These are phyloP conservation scores for Coptotermes formosanus DNA, from an alignment of 1,140 invertebrate species.

Conservation along the genomic window DNA sequence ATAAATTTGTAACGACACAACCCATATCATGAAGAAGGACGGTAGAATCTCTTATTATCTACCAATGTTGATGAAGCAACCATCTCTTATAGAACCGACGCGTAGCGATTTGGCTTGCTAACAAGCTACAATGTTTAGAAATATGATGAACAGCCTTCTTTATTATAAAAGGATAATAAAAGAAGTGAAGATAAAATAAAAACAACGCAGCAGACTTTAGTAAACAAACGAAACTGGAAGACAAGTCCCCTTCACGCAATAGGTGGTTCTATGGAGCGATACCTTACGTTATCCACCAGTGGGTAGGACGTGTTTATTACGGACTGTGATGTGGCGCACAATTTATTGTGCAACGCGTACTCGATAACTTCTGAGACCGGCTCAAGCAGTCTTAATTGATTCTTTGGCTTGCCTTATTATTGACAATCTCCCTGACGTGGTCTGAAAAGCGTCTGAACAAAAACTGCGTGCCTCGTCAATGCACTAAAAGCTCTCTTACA, in stretches of 20 bases:
- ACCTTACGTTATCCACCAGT: neutral
- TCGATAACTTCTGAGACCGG: neutral
- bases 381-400: neutral
- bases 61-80: neutral
- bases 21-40: no score
- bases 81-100: neutral
- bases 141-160: neutral
- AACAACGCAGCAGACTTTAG: neutral
- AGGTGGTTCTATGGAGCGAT: neutral
- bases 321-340: neutral
- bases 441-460: neutral
- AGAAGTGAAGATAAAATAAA: neutral
- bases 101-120: neutral
- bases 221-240: neutral
- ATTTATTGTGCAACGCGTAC: neutral
- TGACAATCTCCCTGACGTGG: neutral
- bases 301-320: neutral
- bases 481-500: no score
- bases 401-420: neutral
- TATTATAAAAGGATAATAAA: slow-evolving; percentile 15
- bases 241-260: neutral
- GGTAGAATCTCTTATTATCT: neutral
- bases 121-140: neutral
- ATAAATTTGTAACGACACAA: no score
- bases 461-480: no score